Evolutionary conservation across 2,888 invertebrate species (phyloP), one percentile per base, ranked within the genome.

Genomic region (Tachina grossa): DNA sequence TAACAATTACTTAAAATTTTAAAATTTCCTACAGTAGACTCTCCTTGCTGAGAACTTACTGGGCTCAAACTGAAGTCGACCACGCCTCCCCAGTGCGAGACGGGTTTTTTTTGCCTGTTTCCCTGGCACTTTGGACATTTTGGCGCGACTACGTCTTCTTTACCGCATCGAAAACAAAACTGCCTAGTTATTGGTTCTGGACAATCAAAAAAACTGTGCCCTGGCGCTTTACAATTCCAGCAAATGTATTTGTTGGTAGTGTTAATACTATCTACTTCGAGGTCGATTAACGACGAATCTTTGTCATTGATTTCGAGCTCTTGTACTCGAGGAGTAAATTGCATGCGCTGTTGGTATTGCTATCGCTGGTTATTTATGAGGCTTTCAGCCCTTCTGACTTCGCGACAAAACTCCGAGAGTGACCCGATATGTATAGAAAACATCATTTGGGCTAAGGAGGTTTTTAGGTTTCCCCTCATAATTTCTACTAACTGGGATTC

Each of bases 401-500:
- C 74, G 9, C 47, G 49, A 11, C 61, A 11, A 41, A 74, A 74
- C 3, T 74, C 49, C 0, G 39, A 13, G 8, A 74, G 31, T 0
- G 39, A 39, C 10, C 11, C 13, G 0, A 63, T 8, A 5, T n/a
- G 13, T 1, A 61, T 45, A 1, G 74, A 39, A 16, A 74, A 74
- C 39, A 74, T 49, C 39, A 74, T 39, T 9, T 47, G 39, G 1
- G 74, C 61, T n/a, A 74, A 14, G 1, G 63, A 61, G 8, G 61
- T 39, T 9, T 63, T 74, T 6, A 74, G 31, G 41, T 74, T 74
- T 2, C 61, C 49, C 31, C 39, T 31, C 74, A 74, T 63, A 10
- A 74, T 74, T 10, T 61, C 61, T 4, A 63, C 74, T 1, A 74
- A 11, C 1, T 74, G 49, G n/a, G 39, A 11, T 41, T 63, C 74